Evolutionary conservation across 2,797 vertebrate species (phyloP).

Genomic region (Pseudochromis fuscus): DNA sequence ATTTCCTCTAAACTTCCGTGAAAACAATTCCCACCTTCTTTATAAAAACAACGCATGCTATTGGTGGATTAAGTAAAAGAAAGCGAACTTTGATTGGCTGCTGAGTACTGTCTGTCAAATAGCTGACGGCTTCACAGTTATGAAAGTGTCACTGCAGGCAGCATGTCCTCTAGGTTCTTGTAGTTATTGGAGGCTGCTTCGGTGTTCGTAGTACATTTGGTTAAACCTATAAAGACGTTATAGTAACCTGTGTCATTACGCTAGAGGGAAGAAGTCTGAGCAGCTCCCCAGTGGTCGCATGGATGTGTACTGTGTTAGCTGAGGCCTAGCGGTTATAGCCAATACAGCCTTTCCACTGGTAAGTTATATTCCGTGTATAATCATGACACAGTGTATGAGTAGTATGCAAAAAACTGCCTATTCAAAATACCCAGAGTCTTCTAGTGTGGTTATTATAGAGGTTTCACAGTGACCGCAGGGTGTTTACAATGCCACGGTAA

Average conservation of each 20-base stretch:
- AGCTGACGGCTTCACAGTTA: neutral
- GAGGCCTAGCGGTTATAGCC: constrained; percentile 40
- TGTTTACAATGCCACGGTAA: neutral
- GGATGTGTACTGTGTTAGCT: neutral
- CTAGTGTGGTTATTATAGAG: neutral
- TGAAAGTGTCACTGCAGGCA: neutral
- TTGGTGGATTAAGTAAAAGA: constrained; percentile 40
- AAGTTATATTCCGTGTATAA: constrained; percentile 1
- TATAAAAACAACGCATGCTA: neutral
- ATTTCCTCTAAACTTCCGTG: neutral
- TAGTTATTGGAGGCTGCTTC: neutral
- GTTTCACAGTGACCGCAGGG: constrained; percentile 4
- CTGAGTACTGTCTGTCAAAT: neutral
- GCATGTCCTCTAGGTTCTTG: constrained; percentile 8
- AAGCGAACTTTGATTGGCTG: constrained; percentile 38
- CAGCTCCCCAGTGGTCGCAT: neutral
- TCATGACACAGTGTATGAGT: neutral
- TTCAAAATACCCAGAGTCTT: neutral
- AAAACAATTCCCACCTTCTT: constrained; percentile 32
- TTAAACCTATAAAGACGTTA: fast-evolving
- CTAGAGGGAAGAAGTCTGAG: fast-evolving
- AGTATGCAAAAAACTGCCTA: neutral
- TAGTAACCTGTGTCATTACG: neutral
- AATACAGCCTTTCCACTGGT: constrained; percentile 42
- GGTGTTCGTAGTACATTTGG: neutral